Conservation (phyloP, 1,140 invertebrate species). For the Drosophila orena region DNA sequence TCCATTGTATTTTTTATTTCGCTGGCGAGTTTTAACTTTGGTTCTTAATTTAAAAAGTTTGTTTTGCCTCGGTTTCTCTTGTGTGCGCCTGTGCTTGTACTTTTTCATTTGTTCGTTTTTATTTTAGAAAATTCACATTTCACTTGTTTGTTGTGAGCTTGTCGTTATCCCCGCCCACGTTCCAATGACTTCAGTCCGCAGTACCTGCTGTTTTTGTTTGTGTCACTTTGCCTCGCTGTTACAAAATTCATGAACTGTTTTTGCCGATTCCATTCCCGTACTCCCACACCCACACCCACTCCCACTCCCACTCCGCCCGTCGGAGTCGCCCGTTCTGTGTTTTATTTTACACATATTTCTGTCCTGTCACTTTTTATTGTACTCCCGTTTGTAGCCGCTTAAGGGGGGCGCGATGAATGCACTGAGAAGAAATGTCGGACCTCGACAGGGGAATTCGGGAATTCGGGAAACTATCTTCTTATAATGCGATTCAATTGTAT, state of each 20-base stretch:
- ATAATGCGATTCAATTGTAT: too few species aligned
- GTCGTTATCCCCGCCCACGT: constrained; percentile 31
- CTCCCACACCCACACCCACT: background rate
- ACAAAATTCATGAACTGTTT: constrained; percentile 81
- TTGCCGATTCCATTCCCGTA: constrained; percentile 42
- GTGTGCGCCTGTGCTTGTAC: constrained; percentile 14
- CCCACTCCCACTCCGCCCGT: constrained; percentile 1
- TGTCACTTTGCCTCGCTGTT: constrained; percentile 72
- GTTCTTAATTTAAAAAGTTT: constrained; percentile 82
- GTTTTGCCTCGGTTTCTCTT: constrained; percentile 33
- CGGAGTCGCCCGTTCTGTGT: constrained; percentile 48
- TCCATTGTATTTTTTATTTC: constrained; percentile 38
- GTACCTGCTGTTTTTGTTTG: constrained; percentile 71
- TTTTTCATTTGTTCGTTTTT: constrained; percentile 31
- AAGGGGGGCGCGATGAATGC: constrained; percentile 14
- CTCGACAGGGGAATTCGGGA: too few species aligned
- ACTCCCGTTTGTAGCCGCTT: constrained; percentile 46
- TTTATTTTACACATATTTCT: constrained; percentile 82
- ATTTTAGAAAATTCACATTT: constrained; percentile 67
- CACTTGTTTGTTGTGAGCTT: constrained; percentile 64
- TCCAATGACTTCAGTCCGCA: constrained; percentile 17
- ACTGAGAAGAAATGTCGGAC: background rate
- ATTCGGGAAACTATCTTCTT: too few species aligned
- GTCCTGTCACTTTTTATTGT: constrained; percentile 81
- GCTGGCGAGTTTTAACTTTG: constrained; percentile 75